Evolutionary conservation across 2,888 invertebrate species (phyloP).

Genomic region (Protodeltote pygarga): DNA sequence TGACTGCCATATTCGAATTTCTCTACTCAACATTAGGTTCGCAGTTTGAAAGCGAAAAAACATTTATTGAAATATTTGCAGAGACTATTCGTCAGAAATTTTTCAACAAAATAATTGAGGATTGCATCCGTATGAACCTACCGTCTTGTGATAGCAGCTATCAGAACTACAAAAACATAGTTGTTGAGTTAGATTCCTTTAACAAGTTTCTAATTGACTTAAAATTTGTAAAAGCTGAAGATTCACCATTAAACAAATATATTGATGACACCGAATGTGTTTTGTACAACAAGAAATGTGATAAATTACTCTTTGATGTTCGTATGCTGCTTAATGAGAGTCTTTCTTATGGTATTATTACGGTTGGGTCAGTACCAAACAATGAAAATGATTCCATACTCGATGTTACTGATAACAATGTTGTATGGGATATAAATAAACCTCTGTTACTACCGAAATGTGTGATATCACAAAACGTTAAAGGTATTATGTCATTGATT

Average conservation of each 20-base stretch:
- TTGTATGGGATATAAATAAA: conserved; percentile 67
- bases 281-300: conserved; percentile 80
- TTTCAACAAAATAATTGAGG: conserved; percentile 78
- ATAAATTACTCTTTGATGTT: conserved; percentile 74
- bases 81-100: conserved; percentile 74
- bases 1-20: conserved; percentile 81
- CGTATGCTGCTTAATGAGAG: conserved; percentile 71
- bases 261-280: conserved; percentile 79
- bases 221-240: conserved; percentile 72
- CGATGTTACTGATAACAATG: conserved; percentile 61
- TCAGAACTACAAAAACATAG: conserved; percentile 74
- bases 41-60: conserved; percentile 71
- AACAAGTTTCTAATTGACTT: conserved; percentile 80
- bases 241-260: conserved; percentile 78
- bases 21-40: conserved; percentile 77
- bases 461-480: conserved; percentile 76
- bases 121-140: conserved; percentile 76
- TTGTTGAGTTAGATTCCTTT: conserved; percentile 76
- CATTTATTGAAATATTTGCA: conserved; percentile 77
- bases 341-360: conserved; percentile 68
- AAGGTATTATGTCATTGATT: conserved; percentile 71
- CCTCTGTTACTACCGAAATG: conserved; percentile 79
- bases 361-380: conserved; percentile 60
- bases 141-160: conserved; percentile 78
- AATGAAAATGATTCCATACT: conserved; percentile 63